Percentiles rank a stretch among this genome's conserved stretches.
These are phyloP conservation scores for Eupithecia tripunctaria DNA, from an alignment of 2,888 invertebrate species.

Conservation along the genomic window DNA sequence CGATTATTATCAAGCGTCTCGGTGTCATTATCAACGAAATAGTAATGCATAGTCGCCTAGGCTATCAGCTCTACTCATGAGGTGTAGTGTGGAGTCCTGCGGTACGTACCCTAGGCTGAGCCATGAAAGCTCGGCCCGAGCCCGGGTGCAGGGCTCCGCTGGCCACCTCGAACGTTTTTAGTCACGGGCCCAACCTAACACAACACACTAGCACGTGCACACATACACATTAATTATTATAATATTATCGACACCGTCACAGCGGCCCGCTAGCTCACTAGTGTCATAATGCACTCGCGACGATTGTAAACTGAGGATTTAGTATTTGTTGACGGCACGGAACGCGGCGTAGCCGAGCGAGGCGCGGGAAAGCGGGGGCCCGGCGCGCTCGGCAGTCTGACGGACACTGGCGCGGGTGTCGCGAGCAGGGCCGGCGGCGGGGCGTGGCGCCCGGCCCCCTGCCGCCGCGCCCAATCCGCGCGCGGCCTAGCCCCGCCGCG, in stretches of 20 bases:
- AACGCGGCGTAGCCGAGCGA: constrained; percentile 82
- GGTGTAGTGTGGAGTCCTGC: constrained; percentile 38
- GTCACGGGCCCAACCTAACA: constrained; percentile 81
- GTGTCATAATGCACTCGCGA: constrained; percentile 84
- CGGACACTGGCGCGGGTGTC: constrained; percentile 79
- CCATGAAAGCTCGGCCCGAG: constrained; percentile 93
- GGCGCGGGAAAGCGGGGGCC: constrained; percentile 84
- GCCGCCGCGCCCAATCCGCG: constrained; percentile 45
- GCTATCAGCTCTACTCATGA: constrained; percentile 51
- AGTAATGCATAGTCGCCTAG: constrained; percentile 45
- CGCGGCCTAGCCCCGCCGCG: constrained; percentile 45
- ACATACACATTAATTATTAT: constrained; percentile 75
- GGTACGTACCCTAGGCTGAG: constrained; percentile 94
- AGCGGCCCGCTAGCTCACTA: constrained; percentile 84
- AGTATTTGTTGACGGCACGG: constrained; percentile 67
- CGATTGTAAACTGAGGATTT: constrained; percentile 65
- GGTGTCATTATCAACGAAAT: constrained; percentile 53
- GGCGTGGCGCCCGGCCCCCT: constrained; percentile 56
- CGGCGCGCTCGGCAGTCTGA: constrained; percentile 84
- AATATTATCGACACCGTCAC: constrained; percentile 73
- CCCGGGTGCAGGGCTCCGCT: constrained; percentile 84
- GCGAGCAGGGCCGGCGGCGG: constrained; percentile 72
- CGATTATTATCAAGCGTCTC: constrained; percentile 48
- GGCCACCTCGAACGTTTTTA: constrained; percentile 83
- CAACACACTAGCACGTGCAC: constrained; percentile 82